Base-by-base conservation (phyloP, 2,797 vertebrate genomes). In the Capromys pilorides region DNA sequence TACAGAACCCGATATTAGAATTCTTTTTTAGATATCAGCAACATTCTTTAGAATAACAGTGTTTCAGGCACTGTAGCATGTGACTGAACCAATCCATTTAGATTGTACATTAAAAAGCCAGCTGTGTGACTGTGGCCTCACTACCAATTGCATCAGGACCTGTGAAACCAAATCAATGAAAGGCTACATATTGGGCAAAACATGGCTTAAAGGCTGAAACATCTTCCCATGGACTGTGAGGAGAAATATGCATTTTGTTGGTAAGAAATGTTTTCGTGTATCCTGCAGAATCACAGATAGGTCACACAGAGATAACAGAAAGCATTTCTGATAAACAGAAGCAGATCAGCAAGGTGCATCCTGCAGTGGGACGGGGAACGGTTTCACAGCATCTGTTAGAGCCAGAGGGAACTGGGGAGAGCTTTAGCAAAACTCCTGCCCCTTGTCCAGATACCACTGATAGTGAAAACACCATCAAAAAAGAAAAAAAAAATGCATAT, bases 321-420 rank as follows among this genome's bases (percentile, higher is more conserved):
- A 96, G 71, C 45, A 64, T 93, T 93, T 92, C 71, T 95, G 89
- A 93, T 90, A 92, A 96, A 92, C 93, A 96, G 83, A 88, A 97
- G 64, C 86, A 80, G 90, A 95, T 88, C 87, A 95, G 77, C 82
- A 78, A 96, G 82, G 39, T 90, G 79, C 45, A 93, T 80, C 80
- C 69, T 92, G 75, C 90, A 41, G 62, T 51, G 90, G 94, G 61
- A 77, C 67, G 16, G n/a, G 54, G 49, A 85, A 54, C 45, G 33
- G 41, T 91, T 96, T 96, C 90, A 78, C 77, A 91, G 88, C 79
- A 82, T 95, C 96, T 91, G 81, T 92, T 93, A 93, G 94, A 93
- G 54, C 86, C 83, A 94, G 95, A 90, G 67, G 79, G 77, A 95
- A 85, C 85, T 79, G 9, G 78, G 5, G 28, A 95, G 71, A 77